Evolutionary conservation across 2,888 invertebrate genomes (phyloP), one percentile per base, ranked within the genome.

Genomic region (Caenorhabditis virilis): DNA sequence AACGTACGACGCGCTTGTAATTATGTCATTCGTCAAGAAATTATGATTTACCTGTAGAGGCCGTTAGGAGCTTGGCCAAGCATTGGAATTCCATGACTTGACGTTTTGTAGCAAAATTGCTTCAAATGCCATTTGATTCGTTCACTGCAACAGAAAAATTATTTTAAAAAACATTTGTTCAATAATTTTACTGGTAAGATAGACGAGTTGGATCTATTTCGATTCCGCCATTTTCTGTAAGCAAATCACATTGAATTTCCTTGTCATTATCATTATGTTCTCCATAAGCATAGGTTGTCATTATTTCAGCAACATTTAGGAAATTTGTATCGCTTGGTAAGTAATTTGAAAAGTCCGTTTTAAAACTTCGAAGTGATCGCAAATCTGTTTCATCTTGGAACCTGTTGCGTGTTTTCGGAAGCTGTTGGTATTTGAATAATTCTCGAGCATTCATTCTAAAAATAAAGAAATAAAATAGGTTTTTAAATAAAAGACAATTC

Each of bases 101-200:
- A 77, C n/a, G 79, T 79, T 50, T 78, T 79, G 47, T 78, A 78
- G 51, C 78, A 76, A 56, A 79, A 79, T 26, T 78, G 75, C 53
- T 74, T 72, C 23, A 79, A 61, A 56, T 78, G 79, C 73, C 74
- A 78, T 2, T 61, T 51, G 4, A 79, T 71, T 53, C 78, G 52
- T 51, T 77, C 77, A 26, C 72, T 72, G 27, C 26, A 69, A 42
- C 11, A 2, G 1, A 33, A 26, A 41, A 39, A 26, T 25, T 23
- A 27, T 2, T 15, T 25, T 27, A 33, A n/a, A 26, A 41, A 15
- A 36, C 5, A 45, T 16, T 16, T 15, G 2, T 13, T 15, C 16
- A 5, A 16, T n/a, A 39, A n/a, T n/a, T n/a, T 22, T 9, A 75
- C 75, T 69, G 69, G 43, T 78, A 78, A 1, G 75, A 65, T 13